phyloP scores from a whole-genome alignment of 2,888 invertebrate species.

The Drosophila borealis region DNA sequence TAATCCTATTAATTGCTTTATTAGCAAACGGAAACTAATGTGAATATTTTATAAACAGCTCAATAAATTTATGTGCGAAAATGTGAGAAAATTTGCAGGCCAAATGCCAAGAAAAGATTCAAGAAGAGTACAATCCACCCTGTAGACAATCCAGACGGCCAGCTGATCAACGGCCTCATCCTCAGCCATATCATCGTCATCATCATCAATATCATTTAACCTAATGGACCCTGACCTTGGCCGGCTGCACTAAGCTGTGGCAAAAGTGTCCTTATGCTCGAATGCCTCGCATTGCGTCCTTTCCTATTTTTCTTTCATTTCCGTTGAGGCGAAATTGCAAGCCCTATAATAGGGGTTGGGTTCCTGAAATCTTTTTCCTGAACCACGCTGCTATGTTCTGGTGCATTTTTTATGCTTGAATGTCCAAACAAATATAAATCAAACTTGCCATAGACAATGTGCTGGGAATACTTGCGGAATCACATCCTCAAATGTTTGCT shows the following conservation, averaged over 20 bases:
- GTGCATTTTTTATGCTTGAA: conserved; percentile 56
- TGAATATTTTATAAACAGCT: conserved; percentile 62
- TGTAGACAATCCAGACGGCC: conserved; percentile 23
- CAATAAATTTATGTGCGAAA: conserved; percentile 58
- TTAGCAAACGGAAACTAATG: conserved; percentile 59
- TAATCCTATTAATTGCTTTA: conserved; percentile 81
- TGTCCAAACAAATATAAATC: conserved; percentile 79
- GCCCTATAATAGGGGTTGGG: conserved; percentile 49
- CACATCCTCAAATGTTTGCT: conserved; percentile 44
- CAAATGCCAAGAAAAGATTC: conserved; percentile 5
- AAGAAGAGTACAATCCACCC: conserved; percentile 46
- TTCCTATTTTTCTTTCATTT: conserved; percentile 65
- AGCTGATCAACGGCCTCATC: conserved; percentile 59
- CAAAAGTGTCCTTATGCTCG: conserved; percentile 77
- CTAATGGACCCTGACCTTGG: conserved; percentile 82
- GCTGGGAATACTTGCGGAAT: conserved; percentile 8
- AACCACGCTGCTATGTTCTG: conserved; percentile 3
- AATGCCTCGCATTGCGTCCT: conserved; percentile 43
- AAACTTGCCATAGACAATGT: conserved; percentile 45
- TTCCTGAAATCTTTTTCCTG: conserved; percentile 17
- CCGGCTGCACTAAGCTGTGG: conserved; percentile 77
- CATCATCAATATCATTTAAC: conserved; percentile 82
- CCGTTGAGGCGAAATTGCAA: conserved; percentile 49
- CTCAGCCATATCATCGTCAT: conserved; percentile 62
- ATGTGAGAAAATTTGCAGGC: conserved; percentile 60